Base-by-base conservation (phyloP, 1,140 invertebrate genomes). In the Lanistes nyassanus region DNA sequence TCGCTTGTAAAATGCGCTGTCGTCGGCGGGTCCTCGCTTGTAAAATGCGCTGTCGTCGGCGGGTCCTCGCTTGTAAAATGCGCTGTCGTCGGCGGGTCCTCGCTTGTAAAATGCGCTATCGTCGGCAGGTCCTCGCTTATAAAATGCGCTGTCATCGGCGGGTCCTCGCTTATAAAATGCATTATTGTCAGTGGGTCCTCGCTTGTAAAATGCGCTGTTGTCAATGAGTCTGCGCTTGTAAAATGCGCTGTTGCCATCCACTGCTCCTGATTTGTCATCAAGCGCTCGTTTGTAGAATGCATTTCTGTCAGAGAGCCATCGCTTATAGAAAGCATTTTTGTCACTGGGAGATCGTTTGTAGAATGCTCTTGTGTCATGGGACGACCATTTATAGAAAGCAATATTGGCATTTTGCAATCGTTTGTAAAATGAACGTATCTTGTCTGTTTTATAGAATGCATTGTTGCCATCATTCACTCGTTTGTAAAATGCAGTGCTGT, bases 171-270 rank as follows among this genome's bases (percentile, higher is more conserved):
- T n/a, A n/a, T n/a, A n/a, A n/a, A n/a, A n/a, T n/a, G n/a, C n/a
- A n/a, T n/a, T n/a, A n/a, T n/a, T n/a, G n/a, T n/a, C n/a, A n/a
- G n/a, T n/a, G n/a, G n/a, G n/a, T n/a, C n/a, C n/a, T n/a, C n/a
- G n/a, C n/a, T 75, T 75, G 73, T 75, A 75, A 26, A 75, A 75
- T 2, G n/a, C 36, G 73, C 62, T 75, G 7, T 31, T 23, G 0
- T 75, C 73, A 13, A 11, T 36, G 2, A 16, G 73, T 11, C 37
- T 34, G 2, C 73, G 58, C 39, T 75, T 75, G 73, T 75, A 75
- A 64, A 75, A 75, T 19, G 19, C 39, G 47, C 73, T 75, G 64
- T 53, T 11, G 47, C 55, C 62, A 26, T 67, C 64, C 19, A 36
- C 23, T 16, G 62, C 64, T 13, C 34, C 47, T 31, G 26, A 51